phyloP scores from a whole-genome alignment of 2,797 vertebrate species.

The Meriones psammophilus region DNA sequence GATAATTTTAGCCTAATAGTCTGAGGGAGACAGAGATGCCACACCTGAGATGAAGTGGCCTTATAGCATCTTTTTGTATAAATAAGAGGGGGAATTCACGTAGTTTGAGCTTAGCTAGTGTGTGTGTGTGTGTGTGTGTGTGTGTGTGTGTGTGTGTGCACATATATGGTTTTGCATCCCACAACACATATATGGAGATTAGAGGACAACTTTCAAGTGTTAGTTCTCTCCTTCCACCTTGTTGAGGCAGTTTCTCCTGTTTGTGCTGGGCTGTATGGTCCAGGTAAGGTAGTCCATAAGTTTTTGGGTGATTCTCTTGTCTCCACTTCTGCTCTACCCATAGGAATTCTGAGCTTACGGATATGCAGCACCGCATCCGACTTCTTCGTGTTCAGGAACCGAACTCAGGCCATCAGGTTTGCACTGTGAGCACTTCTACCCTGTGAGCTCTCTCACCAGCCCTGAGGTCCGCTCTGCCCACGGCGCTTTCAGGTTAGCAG shows the following conservation, averaged over 20 bases:
- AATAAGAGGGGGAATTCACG: not conserved
- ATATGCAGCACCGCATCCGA: not conserved
- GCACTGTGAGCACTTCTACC: not conserved
- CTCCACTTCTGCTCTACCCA: not conserved
- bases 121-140: not conserved
- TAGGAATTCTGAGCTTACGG: not conserved
- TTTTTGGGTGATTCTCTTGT: not conserved
- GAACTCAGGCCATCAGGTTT: not conserved
- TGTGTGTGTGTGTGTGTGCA: no score
- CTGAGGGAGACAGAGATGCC: conserved; percentile 16
- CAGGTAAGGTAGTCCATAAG: not conserved
- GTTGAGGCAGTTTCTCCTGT: not conserved
- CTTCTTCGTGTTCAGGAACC: not conserved
- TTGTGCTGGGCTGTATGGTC: not conserved
- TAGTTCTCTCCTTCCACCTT: not conserved
- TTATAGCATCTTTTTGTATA: conserved; percentile 23
- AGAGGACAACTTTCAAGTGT: not conserved
- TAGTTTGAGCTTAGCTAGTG: conserved; percentile 36
- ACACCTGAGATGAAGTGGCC: not conserved
- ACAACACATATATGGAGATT: not conserved
- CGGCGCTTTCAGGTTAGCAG: not conserved
- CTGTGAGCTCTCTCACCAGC: not conserved
- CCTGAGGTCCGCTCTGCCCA: conserved; percentile 2
- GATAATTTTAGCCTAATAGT: conserved; percentile 23
- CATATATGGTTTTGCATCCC: not conserved